Evolutionary conservation across 2,888 invertebrate species (phyloP).

Genomic region (Mythimna albipuncta): DNA sequence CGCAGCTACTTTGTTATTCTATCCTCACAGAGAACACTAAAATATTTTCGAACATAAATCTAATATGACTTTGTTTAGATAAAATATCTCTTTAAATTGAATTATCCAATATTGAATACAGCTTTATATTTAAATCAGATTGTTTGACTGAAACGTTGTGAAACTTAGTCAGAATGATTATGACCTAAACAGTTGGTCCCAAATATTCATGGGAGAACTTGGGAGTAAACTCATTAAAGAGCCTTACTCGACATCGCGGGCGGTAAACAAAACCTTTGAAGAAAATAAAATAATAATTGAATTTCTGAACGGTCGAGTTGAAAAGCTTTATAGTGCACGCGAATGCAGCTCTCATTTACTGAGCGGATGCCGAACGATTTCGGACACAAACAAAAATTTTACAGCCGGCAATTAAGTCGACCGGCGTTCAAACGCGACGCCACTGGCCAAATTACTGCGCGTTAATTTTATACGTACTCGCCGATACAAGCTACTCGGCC

Average conservation of each 20-base stretch:
- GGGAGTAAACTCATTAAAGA: slow-evolving; percentile 67
- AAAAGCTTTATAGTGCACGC: slow-evolving; percentile 70
- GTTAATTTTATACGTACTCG: slow-evolving; percentile 69
- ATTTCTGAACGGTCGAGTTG: slow-evolving; percentile 66
- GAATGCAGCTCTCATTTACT: slow-evolving; percentile 73
- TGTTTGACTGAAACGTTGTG: slow-evolving; percentile 10
- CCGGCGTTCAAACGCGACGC: slow-evolving; percentile 65
- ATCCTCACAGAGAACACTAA: slow-evolving; percentile 6
- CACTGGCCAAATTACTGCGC: slow-evolving; percentile 68
- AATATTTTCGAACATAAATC: slow-evolving; percentile 39
- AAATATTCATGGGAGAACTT: slow-evolving; percentile 49
- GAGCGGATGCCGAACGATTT: slow-evolving; percentile 73
- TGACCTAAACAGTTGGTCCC: slow-evolving; percentile 39
- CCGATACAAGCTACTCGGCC: slow-evolving; percentile 56
- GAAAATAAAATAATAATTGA: slow-evolving; percentile 63
- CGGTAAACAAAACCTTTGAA: slow-evolving; percentile 65
- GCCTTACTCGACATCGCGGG: slow-evolving; percentile 55
- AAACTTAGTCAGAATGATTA: slow-evolving; percentile 39
- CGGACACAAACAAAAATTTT: slow-evolving; percentile 79
- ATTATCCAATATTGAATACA: slow-evolving; percentile 28
- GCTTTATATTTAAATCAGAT: slow-evolving; percentile 26
- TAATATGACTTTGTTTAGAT: slow-evolving; percentile 15
- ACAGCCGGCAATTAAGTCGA: slow-evolving; percentile 76
- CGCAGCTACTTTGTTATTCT: slow-evolving; percentile 30
- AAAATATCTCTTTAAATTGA: slow-evolving; percentile 18